Percentiles rank a stretch among this genome's conserved stretches.
phyloP scores from a whole-genome alignment of 2,797 vertebrate genomes.

The Tenualosa ilisha region DNA sequence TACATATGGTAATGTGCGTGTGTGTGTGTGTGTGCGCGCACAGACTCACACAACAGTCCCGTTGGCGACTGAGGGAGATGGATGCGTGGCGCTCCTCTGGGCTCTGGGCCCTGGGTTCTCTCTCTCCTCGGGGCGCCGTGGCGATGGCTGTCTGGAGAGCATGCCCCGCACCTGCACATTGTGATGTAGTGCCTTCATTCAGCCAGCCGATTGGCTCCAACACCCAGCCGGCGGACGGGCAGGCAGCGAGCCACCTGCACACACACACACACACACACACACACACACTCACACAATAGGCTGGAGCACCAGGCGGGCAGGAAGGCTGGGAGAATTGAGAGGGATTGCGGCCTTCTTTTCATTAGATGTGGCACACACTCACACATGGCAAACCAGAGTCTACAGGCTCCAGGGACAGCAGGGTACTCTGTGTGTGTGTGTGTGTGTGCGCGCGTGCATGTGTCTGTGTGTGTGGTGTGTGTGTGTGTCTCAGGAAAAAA shows the following conservation, averaged over 20 bases:
- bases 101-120: constrained; percentile 44
- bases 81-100: constrained; percentile 73
- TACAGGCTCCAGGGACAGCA: background rate
- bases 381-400: background rate
- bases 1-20: background rate
- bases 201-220: constrained; percentile 80
- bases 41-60: constrained; percentile 55
- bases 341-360: constrained; percentile 78
- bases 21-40: constrained; percentile 29
- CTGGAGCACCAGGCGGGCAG: constrained; percentile 59
- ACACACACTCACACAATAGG: background rate
- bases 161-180: constrained; percentile 76
- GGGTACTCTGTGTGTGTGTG: background rate
- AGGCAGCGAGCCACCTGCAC: background rate
- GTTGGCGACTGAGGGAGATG: constrained; percentile 68
- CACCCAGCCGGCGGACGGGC: constrained; percentile 25
- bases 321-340: constrained; percentile 77
- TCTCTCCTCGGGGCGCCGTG: constrained; percentile 51
- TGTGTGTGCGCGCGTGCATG: background rate
- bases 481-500: background rate
- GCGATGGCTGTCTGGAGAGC: constrained; percentile 50
- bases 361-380: constrained; percentile 65
- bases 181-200: constrained; percentile 82
- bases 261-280: background rate
- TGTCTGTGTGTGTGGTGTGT: background rate